These are phyloP conservation scores for Pristionchus arcanus DNA, from an alignment of 2,888 invertebrate species.

Conservation along the genomic window DNA sequence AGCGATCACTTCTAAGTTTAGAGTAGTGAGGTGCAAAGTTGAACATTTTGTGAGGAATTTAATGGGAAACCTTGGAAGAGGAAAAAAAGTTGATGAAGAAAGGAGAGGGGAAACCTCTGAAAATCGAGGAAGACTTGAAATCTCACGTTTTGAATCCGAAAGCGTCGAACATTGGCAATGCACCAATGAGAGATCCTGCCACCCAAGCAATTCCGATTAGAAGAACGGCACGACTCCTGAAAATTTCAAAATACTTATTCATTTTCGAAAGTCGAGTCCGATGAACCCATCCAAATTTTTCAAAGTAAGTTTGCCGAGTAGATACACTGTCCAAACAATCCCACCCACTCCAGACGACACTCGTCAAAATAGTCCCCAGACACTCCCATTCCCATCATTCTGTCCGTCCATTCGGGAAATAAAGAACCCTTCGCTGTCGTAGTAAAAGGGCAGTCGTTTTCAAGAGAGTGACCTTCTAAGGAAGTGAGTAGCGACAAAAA, in stretches of 20 bases:
- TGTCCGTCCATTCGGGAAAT: slow-evolving; percentile 4
- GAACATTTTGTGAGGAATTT: background rate
- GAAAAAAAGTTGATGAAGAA: background rate
- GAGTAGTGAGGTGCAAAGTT: background rate
- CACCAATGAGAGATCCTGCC: slow-evolving; percentile 72
- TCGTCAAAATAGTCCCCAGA: slow-evolving; percentile 1
- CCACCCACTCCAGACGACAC: background rate
- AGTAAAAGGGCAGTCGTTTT: background rate
- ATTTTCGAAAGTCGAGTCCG: background rate
- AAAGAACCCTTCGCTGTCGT: background rate
- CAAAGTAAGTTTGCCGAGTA: background rate
- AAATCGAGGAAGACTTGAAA: background rate
- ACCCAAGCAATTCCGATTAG: slow-evolving; percentile 74
- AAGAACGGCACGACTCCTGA: slow-evolving; percentile 67
- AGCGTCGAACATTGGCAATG: slow-evolving; percentile 75
- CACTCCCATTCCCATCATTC: background rate
- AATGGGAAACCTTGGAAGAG: background rate
- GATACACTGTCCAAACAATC: background rate
- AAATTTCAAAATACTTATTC: background rate
- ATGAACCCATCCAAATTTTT: background rate
- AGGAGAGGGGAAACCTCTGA: background rate
- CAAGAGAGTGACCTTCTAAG: background rate
- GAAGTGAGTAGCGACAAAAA: background rate
- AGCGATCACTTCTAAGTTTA: background rate
- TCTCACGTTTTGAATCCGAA: slow-evolving; percentile 74